Conservation (phyloP, 2,113 vertebrate genomes). For the Pleuronectes platessa region DNA sequence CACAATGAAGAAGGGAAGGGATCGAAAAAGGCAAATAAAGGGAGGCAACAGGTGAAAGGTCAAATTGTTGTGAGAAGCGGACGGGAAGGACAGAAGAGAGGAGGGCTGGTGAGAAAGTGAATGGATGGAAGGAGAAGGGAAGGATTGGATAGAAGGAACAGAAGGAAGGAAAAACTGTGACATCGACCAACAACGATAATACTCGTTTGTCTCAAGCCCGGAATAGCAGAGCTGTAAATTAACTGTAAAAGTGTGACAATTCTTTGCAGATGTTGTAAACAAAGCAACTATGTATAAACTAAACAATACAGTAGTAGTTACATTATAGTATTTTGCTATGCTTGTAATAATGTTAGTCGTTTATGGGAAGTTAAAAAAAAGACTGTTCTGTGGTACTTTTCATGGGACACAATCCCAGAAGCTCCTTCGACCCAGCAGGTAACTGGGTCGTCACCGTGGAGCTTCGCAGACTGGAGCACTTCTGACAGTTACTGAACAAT, state of each 20-base stretch:
- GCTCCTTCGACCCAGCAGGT: background rate
- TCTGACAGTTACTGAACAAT: background rate
- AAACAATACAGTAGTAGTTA: conserved; percentile 83
- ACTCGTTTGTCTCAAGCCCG: conserved; percentile 41
- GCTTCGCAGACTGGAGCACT: conserved; percentile 25
- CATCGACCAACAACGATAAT: conserved; percentile 28
- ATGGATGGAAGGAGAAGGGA: background rate
- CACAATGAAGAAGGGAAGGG: conserved; percentile 36
- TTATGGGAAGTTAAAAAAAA: conserved; percentile 54
- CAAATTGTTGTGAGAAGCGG: background rate
- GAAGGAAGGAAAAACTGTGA: background rate
- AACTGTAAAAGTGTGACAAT: conserved; percentile 39
- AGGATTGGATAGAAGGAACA: background rate
- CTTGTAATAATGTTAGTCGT: conserved; percentile 78
- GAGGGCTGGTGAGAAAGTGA: background rate
- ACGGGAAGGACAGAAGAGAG: background rate
- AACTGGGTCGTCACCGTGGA: background rate
- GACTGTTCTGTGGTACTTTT: background rate
- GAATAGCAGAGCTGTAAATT: conserved; percentile 37
- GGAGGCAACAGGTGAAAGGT: background rate
- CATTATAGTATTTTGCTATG: conserved; percentile 72
- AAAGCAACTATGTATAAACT: conserved; percentile 67
- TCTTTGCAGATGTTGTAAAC: conserved; percentile 61
- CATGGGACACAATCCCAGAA: conserved; percentile 16
- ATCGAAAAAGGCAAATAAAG: background rate